Conservation (phyloP, 1,140 invertebrate genomes). For the Centruroides sculpturatus region DNA sequence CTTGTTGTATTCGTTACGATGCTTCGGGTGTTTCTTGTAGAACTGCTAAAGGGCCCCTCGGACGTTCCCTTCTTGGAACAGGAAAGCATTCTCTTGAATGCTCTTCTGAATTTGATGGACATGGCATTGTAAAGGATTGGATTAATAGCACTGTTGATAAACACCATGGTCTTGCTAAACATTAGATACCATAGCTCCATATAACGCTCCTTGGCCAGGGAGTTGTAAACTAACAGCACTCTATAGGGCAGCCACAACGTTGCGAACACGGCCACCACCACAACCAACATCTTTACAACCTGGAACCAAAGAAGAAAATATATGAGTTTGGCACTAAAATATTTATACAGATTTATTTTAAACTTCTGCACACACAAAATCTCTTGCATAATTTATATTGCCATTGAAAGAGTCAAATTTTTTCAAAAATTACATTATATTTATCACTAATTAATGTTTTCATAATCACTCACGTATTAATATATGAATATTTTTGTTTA, state of each 20-base stretch:
- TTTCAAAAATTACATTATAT: too few species aligned
- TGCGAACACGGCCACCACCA: slow-evolving; percentile 45
- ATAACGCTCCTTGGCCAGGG: slow-evolving; percentile 36
- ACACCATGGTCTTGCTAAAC: slow-evolving; percentile 46
- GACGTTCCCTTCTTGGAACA: slow-evolving; percentile 7
- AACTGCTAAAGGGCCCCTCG: background rate
- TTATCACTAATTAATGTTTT: too few species aligned
- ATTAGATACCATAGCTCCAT: slow-evolving; percentile 47
- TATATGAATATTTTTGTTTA: too few species aligned
- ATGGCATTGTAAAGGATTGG: slow-evolving; percentile 21
- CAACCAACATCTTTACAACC: slow-evolving; percentile 48
- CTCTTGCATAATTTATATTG: too few species aligned
- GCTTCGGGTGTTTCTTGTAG: background rate
- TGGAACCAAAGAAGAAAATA: slow-evolving; percentile 20
- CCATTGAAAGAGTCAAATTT: too few species aligned
- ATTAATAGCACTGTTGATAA: slow-evolving; percentile 38
- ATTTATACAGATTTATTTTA: too few species aligned
- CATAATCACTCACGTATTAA: too few species aligned
- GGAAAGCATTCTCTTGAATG: slow-evolving; percentile 16
- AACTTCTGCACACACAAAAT: too few species aligned
- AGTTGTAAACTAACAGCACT: slow-evolving; percentile 46
- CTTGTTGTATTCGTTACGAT: background rate
- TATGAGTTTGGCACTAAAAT: background rate
- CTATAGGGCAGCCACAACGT: slow-evolving; percentile 47
- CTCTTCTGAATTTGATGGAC: slow-evolving; percentile 19